These are phyloP conservation scores for Melitaea athalia DNA, from an alignment of 2,888 invertebrate species.

Conservation along the genomic window DNA sequence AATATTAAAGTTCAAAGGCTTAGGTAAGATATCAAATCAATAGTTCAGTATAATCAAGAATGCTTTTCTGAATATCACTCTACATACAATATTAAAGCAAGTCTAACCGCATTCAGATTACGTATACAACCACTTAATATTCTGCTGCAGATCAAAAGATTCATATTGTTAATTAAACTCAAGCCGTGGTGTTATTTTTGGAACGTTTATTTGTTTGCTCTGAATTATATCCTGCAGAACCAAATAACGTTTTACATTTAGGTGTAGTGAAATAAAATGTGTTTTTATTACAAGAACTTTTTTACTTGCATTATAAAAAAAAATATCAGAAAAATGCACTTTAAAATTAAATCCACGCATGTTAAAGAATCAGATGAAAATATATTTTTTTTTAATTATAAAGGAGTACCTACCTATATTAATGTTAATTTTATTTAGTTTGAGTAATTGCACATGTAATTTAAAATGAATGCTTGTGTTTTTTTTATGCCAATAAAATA, in stretches of 20 bases:
- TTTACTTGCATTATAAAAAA: too few species aligned
- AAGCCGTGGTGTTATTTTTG: constrained; percentile 44
- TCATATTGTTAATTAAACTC: constrained; percentile 46
- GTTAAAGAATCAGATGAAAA: too few species aligned
- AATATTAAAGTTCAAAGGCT: background rate
- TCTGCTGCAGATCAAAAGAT: constrained; percentile 42
- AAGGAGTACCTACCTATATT: too few species aligned
- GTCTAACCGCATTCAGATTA: constrained; percentile 27
- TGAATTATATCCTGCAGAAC: constrained; percentile 48
- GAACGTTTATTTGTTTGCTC: constrained; percentile 34
- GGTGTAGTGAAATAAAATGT: too few species aligned
- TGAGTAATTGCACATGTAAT: too few species aligned
- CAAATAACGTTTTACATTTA: too few species aligned
- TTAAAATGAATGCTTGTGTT: too few species aligned
- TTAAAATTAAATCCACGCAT: too few species aligned
- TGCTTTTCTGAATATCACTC: constrained; percentile 13
- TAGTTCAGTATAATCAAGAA: constrained; percentile 21
- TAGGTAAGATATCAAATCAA: constrained; percentile 5
- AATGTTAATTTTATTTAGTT: too few species aligned
- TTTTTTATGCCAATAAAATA: background rate
- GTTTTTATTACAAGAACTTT: too few species aligned
- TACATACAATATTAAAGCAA: constrained; percentile 26
- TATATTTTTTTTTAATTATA: too few species aligned
- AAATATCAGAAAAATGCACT: too few species aligned
- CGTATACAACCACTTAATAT: constrained; percentile 41